These are phyloP conservation scores for Corella eumyota DNA, from an alignment of 23 tunicate genomes.

Conservation along the genomic window DNA sequence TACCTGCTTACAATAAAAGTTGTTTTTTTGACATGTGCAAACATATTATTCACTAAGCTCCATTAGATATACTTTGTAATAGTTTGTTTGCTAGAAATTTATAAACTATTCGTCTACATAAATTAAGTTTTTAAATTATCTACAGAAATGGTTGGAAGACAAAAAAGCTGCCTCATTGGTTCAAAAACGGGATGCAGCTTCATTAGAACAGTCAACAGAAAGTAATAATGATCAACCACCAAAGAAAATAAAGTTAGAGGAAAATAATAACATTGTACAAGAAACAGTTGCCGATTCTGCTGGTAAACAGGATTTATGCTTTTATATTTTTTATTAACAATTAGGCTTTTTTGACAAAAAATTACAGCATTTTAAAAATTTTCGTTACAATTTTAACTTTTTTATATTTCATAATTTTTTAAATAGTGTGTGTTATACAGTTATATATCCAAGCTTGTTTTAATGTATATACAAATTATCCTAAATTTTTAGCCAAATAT, in stretches of 20 bases:
- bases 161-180: slow-evolving; percentile 42
- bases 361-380: neutral
- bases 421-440: neutral
- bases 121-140: neutral
- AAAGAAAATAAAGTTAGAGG: slow-evolving; percentile 30
- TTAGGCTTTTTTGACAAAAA: neutral
- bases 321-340: neutral
- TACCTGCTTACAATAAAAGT: too few species aligned
- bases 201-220: neutral
- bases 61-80: neutral
- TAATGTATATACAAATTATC: too few species aligned
- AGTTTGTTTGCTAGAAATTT: too few species aligned
- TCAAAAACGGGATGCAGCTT: slow-evolving; percentile 21
- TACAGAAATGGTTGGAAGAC: slow-evolving; percentile 69
- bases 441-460: too few species aligned
- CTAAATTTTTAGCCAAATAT: slow-evolving; percentile 1
- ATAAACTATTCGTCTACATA: neutral
- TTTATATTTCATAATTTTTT: neutral
- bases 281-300: neutral
- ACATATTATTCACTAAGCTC: neutral
- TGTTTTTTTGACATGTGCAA: neutral
- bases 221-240: slow-evolving; percentile 33
- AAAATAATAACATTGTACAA: neutral
- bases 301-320: too few species aligned
- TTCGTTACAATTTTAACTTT: neutral